Base-by-base conservation (phyloP, 2,113 vertebrate species). In the Emydura subglobosa region DNA sequence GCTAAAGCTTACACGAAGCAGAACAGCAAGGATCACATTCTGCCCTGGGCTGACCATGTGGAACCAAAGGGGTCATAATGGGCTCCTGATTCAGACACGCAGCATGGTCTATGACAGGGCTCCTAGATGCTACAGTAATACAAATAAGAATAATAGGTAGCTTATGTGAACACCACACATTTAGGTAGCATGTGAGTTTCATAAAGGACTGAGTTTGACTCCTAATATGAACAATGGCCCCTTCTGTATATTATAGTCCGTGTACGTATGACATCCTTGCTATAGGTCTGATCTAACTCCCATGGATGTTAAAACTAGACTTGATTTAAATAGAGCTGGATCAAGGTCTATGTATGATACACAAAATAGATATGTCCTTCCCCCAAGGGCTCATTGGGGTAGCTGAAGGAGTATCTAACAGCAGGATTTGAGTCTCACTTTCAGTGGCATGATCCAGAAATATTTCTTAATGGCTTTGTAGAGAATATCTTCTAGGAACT, bases 1-100 rank as follows among this genome's bases (percentile, higher is more conserved):
- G 80, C 94, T 96, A 79, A 94, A 90, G 91, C 92, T 95, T 96
- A 92, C 88, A 93, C 82, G 85, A 94, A 97, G 94, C 92, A 95
- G 82, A 97, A 87, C 95, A 97, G 92, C 91, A 93, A 91, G 91
- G 86, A 96, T 97, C 92, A 39, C 51, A 7, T 76, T 86, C 80
- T 86, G 88, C 76, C 91, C 3, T 0, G 82, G 92, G 88, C 92
- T 96, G 96, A 96, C 96, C 95, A 95, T 0, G 8, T 82, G 86
- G 95, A 93, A 83, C 94, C 88, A 87, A 87, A 96, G 93, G 31
- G 25, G 3, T 17, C 31, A 65, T 5, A 6, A 34, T 65, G 31
- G 7, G 16, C 7, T 65, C 31, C 34, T n/a, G 31, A 16, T 65
- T 19, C 31, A 19, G 61, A 65, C 31, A 19, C 3, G 31, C 61